Base-by-base conservation (phyloP, 2,113 vertebrate species). In the Strigops habroptila region DNA sequence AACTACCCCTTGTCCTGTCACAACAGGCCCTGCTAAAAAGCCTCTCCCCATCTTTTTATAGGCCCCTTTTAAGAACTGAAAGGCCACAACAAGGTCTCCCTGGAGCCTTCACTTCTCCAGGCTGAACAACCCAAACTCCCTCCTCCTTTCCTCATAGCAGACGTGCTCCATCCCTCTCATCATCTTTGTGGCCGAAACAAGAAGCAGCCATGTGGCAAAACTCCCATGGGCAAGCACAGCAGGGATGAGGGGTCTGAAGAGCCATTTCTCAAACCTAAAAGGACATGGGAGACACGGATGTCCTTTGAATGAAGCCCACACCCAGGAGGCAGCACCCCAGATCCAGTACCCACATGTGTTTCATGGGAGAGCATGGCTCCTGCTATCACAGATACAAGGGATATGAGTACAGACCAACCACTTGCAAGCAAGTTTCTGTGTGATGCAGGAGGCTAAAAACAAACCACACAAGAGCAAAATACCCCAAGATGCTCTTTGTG, bases 311-410 rank as follows among this genome's bases (percentile, higher is more conserved):
- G 43, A 49, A 81, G 51, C 21, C 28, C 16, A 18, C 19, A 33
- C 6, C 23, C 1, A 0, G 31, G 15, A 80, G 27, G 17, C 21
- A 48, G 57, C 67, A 51, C 31, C 12, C n/a, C 69, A 44, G n/a
- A 14, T 3, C 2, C 8, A 51, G 51, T 25, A 48, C 44, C 44
- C 27, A 30, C 4, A 0, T 0, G 2, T 3, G 24, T 46, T 31
- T 28, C n/a, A 25, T 1, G 25, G 51, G 8, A 68, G 17, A 70
- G 11, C 10, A 1, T 7, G 43, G 52, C 43, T 86, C 48, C 41
- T 30, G 33, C 67, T 52, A 4, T 11, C 44, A 27, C 30, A 74
- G 60, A 13, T 11, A 44, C 14, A 51, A 1, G n/a, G 37, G 48
- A 48, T 44, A 23, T 1, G 1, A 37, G n/a, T 8, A 70, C n/a